These are phyloP conservation scores for Varecia variegata DNA, from an alignment of 2,797 vertebrate genomes.

Conservation along the genomic window DNA sequence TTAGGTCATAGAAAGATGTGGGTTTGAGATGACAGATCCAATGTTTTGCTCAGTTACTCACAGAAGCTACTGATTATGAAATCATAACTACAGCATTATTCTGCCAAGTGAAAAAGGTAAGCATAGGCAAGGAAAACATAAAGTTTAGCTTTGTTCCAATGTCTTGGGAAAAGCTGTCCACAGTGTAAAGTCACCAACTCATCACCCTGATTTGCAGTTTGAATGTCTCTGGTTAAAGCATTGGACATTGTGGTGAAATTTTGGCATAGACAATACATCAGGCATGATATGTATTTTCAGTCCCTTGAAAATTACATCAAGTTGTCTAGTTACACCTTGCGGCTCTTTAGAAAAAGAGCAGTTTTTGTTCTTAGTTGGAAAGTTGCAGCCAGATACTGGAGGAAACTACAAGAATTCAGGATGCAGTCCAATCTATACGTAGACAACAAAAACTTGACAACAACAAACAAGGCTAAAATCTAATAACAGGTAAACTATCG, in stretches of 20 bases:
- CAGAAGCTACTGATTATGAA: background rate
- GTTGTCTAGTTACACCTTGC: background rate
- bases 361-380: background rate
- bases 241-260: background rate
- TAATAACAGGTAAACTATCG: background rate
- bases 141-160: background rate
- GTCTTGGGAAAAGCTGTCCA: background rate
- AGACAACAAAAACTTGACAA: background rate
- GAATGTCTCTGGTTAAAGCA: background rate
- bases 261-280: background rate
- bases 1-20: background rate
- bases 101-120: background rate
- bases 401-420: background rate
- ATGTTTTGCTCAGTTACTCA: background rate
- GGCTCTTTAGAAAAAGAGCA: background rate
- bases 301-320: background rate
- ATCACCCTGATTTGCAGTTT: background rate
- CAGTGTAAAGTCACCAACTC: background rate
- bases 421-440: background rate
- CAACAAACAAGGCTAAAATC: background rate
- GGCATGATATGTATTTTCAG: background rate
- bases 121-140: background rate
- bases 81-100: background rate
- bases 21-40: background rate
- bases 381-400: background rate